Evolutionary conservation across 2,797 vertebrate species (phyloP), one percentile per base, ranked within the genome.

Genomic region (Sebastes nivosus): DNA sequence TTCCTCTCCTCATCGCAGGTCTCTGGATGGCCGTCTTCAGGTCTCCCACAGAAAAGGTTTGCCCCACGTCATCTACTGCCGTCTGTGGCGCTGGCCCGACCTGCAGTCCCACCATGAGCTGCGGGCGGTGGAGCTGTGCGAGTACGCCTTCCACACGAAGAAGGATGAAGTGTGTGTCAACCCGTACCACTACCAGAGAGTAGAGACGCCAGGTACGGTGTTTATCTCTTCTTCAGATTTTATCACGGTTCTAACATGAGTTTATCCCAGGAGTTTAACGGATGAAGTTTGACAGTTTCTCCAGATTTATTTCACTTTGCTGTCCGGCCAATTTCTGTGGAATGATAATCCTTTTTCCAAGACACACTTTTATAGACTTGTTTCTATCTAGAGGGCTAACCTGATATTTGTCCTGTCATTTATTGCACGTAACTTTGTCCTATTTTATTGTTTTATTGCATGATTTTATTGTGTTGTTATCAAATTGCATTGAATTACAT

Each of bases 41-140:
- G 99, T 99, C 0, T 99, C 99, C 78, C 99, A 99, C 91, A 96
- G 99, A 46, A 99, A 99, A 64, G 99, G 99, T 1, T 96, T 99
- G 9, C 99, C 99, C 1, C 99, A 99, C 1, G 99, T 99, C 82
- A 99, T 99, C 94, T 99, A 99, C 91, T 99, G 99, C 93, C 98
- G 98, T n/a, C 95, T 99, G 74, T 99, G 99, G 99, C 97, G 98
- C 82, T 99, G 99, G 98, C 99, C 99, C 0, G 98, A 99, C 94
- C 96, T 99, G 68, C 99, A 99, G 94, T 99, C 98, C 85, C 99
- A 99, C 95, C 99, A 99, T n/a, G 99, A 99, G 95, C 95, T 99
- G 81, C 96, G 98, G 5, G 98, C 99, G 38, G 96, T 99, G 95
- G 99, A 99, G 93, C 95, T 98, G 90, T 99, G 99, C 86, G 98